Evolutionary conservation across 2,888 invertebrate genomes (phyloP), one percentile per base, ranked within the genome.

Genomic region (Agapostemon virescens): DNA sequence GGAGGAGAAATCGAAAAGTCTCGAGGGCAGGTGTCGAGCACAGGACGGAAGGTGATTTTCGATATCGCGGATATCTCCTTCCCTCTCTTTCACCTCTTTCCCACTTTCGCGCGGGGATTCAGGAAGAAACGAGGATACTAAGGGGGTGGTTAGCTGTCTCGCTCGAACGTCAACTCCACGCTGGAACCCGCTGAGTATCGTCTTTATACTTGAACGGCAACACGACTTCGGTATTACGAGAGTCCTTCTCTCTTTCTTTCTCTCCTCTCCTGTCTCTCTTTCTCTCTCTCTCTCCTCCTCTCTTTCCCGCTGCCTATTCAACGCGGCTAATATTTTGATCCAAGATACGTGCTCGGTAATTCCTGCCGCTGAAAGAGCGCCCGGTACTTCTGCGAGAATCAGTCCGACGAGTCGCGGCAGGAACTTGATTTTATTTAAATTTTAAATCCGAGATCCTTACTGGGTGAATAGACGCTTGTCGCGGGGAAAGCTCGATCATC

Each of bases 11-110:
- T 81, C 42, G 74, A 74, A 42, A 63, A 45, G 74, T 70, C 67
- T 49, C 66, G 55, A 45, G 45, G 52, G 61, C 66, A 52, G 61
- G 52, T 45, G 67, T 72, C 74, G 82, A 67, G 71, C 68, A n/a
- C 74, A 55, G 33, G 72, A 61, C 23, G 74, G 63, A 74, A 49
- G 74, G 58, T 74, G 86, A 85, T 82, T 82, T 67, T 72, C 83
- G 82, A 88, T 84, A 84, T 84, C 83, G 79, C 83, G 74, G 82
- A 81, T 84, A 83, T 77, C 84, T 84, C 77, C 77, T 58, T 17
- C 20, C 20, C 20, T 30, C 58, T 61, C 9, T 33, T 17, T 33
- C 20, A 2, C 30, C 26, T 17, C 36, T 15, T 15, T 23, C 68
- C 9, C 63, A 11, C 40, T 67, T 45, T 68, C 58, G 67, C 63